Percentiles rank a stretch among this genome's conserved stretches.
Conservation (phyloP, 2,113 vertebrate species). For the Microtus oregoni region DNA sequence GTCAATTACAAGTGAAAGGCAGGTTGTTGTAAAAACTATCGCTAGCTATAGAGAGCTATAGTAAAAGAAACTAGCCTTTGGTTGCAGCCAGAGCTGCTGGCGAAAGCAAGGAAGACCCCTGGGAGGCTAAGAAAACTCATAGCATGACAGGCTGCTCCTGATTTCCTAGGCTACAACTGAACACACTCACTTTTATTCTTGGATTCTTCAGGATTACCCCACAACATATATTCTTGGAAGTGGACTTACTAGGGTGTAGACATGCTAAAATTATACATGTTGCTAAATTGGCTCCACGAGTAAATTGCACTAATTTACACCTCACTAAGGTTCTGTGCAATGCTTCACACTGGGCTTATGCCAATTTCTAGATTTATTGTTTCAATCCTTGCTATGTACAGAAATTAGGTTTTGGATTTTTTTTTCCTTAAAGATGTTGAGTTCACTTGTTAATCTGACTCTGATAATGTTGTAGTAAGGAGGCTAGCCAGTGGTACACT, state of each 20-base stretch:
- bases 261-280: neutral
- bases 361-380: conserved; percentile 14
- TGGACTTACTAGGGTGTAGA: neutral
- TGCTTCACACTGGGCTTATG: neutral
- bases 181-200: too few relatives aligned
- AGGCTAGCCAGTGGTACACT: neutral
- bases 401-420: neutral
- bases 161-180: too few relatives aligned
- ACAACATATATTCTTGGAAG: conserved; percentile 24
- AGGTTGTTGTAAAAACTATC: too few relatives aligned
- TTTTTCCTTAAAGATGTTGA: neutral
- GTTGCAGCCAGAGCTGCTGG: too few relatives aligned
- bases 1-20: too few relatives aligned
- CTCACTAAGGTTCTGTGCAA: neutral
- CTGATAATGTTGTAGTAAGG: conserved; percentile 34
- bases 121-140: too few relatives aligned
- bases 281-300: conserved; percentile 39
- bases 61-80: too few relatives aligned
- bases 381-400: conserved; percentile 46
- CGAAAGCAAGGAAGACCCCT: too few relatives aligned
- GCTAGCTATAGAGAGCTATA: too few relatives aligned
- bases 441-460: conserved; percentile 15
- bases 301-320: conserved; percentile 8
- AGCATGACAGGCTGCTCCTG: too few relatives aligned
- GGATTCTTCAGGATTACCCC: neutral